Evolutionary conservation across 1,140 invertebrate genomes (phyloP).

Genomic region (Drosophila nigromelanica): DNA sequence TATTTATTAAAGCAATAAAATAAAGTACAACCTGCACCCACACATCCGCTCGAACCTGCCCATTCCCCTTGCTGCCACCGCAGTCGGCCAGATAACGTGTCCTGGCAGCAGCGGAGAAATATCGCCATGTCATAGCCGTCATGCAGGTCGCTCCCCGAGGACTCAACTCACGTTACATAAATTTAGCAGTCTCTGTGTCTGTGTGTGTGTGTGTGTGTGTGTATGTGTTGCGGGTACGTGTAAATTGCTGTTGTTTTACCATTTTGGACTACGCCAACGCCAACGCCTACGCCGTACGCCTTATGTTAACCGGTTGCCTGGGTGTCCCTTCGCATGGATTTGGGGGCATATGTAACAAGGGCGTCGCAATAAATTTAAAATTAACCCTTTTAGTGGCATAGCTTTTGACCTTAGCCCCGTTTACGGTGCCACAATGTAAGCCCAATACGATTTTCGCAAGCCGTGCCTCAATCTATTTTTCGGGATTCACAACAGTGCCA

Average conservation of each 20-base stretch:
- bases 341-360: constrained; percentile 51
- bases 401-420: constrained; percentile 61
- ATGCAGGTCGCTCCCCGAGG: constrained; percentile 53
- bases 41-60: not conserved
- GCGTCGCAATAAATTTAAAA: constrained; percentile 78
- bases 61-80: not conserved
- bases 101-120: constrained; percentile 54
- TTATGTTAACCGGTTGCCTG: constrained; percentile 21
- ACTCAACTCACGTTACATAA: constrained; percentile 52
- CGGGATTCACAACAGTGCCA: not conserved
- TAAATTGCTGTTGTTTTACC: constrained; percentile 62
- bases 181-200: constrained; percentile 15
- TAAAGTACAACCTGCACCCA: constrained; percentile 61
- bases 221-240: constrained; percentile 53
- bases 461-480: constrained; percentile 37
- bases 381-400: constrained; percentile 75
- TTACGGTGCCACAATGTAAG: constrained; percentile 1
- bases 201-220: constrained; percentile 1
- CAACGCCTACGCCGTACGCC: constrained; percentile 46
- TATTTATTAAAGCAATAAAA: constrained; percentile 83
- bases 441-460: not conserved
- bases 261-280: constrained; percentile 58
- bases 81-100: constrained; percentile 68
- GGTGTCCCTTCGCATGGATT: constrained; percentile 53
- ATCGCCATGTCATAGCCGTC: constrained; percentile 67